Percentiles rank a stretch among this genome's conserved stretches.
phyloP scores from a whole-genome alignment of 1,140 invertebrate species.

The Pentalonia nigronervosa region DNA sequence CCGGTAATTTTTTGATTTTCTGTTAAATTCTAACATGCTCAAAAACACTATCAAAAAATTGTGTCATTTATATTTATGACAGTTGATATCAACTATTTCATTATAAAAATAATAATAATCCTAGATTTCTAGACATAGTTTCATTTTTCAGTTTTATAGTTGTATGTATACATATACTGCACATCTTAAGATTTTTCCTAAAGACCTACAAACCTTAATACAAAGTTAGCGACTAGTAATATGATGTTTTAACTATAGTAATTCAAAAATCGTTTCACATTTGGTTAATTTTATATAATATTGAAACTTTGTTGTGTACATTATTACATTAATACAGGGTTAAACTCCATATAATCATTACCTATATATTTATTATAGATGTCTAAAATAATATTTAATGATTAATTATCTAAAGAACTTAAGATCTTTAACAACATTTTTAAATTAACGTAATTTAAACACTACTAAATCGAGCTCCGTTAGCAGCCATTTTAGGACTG shows the following conservation, averaged over 20 bases:
- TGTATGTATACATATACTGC: neutral
- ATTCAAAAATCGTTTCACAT: neutral
- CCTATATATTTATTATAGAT: neutral
- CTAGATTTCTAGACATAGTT: neutral
- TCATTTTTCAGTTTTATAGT: neutral
- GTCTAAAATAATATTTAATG: neutral
- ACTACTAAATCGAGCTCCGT: neutral
- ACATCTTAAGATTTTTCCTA: neutral
- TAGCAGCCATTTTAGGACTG: neutral
- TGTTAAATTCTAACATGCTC: neutral
- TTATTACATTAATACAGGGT: neutral
- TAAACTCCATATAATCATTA: neutral
- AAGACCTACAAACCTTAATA: neutral
- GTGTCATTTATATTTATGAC: neutral
- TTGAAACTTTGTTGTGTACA: too few relatives aligned
- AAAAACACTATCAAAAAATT: neutral
- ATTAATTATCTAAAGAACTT: neutral
- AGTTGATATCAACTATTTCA: neutral
- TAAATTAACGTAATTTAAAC: neutral
- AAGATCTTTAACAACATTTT: neutral
- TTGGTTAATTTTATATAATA: neutral
- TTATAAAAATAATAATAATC: neutral
- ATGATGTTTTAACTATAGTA: too few relatives aligned
- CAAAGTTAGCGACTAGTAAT: neutral
- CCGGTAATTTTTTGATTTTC: neutral